A percentile compares a stretch with the other conserved stretches of the same genome.
These are phyloP conservation scores for Andrena bucephala DNA, from an alignment of 2,888 invertebrate genomes.

Conservation along the genomic window DNA sequence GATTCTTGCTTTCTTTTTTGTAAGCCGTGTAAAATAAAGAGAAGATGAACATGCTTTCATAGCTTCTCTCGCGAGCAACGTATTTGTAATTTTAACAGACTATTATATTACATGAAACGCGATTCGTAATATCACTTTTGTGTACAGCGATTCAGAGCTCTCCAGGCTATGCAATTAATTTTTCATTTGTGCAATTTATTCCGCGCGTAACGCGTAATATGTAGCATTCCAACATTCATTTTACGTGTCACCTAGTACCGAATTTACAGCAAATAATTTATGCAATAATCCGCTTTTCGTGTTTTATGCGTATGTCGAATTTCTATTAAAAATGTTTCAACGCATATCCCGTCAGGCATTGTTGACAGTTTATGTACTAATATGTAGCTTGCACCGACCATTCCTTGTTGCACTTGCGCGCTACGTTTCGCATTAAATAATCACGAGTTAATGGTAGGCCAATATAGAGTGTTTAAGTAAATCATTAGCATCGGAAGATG, in stretches of 20 bases:
- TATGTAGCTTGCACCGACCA: neutral
- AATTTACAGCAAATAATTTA: slow-evolving; percentile 10
- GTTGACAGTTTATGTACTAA: neutral
- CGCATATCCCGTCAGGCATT: neutral
- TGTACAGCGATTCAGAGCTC: no score
- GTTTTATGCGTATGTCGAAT: neutral
- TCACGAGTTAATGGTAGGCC: neutral
- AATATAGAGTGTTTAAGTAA: neutral
- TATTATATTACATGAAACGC: neutral
- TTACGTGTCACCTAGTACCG: neutral
- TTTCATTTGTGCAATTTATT: neutral
- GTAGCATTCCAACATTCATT: neutral
- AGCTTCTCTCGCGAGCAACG: neutral
- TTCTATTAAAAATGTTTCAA: slow-evolving; percentile 19
- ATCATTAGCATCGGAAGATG: neutral
- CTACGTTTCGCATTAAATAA: slow-evolving; percentile 14
- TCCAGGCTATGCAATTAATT: neutral
- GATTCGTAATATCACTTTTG: no score
- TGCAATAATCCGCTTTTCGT: neutral
- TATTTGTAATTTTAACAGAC: neutral
- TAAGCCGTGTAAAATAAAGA: neutral
- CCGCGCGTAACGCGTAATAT: neutral
- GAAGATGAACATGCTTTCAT: no score
- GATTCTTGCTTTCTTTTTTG: neutral
- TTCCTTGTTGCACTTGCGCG: neutral